Evolutionary conservation across 2,888 invertebrate genomes (phyloP), one percentile per base, ranked within the genome.

Genomic region (Synanthedon tipuliformis): DNA sequence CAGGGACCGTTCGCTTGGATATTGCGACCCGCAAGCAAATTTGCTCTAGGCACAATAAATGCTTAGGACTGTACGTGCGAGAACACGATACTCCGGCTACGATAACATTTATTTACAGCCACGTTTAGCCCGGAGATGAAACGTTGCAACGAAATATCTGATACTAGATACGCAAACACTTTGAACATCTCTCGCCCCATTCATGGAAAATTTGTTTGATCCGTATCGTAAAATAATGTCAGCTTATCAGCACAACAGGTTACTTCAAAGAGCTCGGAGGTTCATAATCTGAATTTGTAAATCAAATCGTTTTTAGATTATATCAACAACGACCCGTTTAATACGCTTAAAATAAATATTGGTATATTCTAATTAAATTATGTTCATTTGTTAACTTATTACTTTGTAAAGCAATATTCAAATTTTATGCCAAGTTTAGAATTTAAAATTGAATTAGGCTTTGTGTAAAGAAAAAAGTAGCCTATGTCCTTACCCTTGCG

Each of bases 21-120:
- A 85, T 86, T 84, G 86, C 83, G 81, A 73, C 74, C 78, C 80
- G 65, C 82, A 81, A 84, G 82, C 82, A 85, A 83, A 85, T 85
- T 84, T 83, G 76, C 79, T 80, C 76, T 75, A 77, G 81, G 75
- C 80, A 75, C 81, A 82, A 83, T 84, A 84, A 81, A 82, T 73
- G 77, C 77, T 81, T 75, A 74, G 76, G 68, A 71, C 62, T 70
- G 72, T 75, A 75, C 78, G 78, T 76, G 76, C 63, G 71, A 68
- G 67, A 69, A 68, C 68, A 70, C 66, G 61, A 58, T 55, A 56
- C 58, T 56, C 62, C 61, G 57, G 61, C 69, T 67, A 71, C 69
- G 72, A 75, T 73, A 78, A 75, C 73, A 71, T 73, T 71, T 68
- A 64, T 65, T 64, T 62, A 68, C 62, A 65, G 64, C 66, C 65